phyloP scores from a whole-genome alignment of 2,888 invertebrate genomes.

The Trimorus sp. region DNA sequence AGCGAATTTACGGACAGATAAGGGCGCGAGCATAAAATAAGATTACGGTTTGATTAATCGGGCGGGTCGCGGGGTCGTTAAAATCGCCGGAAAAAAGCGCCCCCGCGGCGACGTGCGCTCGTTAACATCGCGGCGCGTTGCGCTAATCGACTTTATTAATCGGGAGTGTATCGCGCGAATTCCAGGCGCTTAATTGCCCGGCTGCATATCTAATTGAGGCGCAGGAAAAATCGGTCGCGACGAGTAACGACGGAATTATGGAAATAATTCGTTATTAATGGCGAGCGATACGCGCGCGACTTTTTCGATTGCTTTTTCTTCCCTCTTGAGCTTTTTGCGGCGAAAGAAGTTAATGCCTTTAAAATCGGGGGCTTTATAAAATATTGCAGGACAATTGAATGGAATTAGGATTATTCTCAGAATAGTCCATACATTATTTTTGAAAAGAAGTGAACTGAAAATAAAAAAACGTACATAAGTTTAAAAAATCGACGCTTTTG shows the following conservation, averaged over 20 bases:
- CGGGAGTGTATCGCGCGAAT: slow-evolving; percentile 65
- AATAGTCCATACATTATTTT: no score
- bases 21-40: slow-evolving; percentile 61
- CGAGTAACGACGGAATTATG: slow-evolving; percentile 50
- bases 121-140: slow-evolving; percentile 67
- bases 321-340: background rate
- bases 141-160: slow-evolving; percentile 70
- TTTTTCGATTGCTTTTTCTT: slow-evolving; percentile 1
- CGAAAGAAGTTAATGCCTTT: no score
- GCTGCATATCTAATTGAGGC: slow-evolving; percentile 58
- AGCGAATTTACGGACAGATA: slow-evolving; percentile 57
- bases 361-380: no score
- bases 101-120: slow-evolving; percentile 65
- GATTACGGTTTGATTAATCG: slow-evolving; percentile 66
- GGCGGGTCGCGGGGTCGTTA: slow-evolving; percentile 66
- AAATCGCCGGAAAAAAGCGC: slow-evolving; percentile 52
- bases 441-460: no score
- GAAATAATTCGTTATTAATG: slow-evolving; percentile 52
- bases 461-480: no score
- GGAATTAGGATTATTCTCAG: no score
- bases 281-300: slow-evolving; percentile 24
- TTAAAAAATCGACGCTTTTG: no score
- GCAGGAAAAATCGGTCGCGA: slow-evolving; percentile 36
- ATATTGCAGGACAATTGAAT: no score
- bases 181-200: slow-evolving; percentile 65